These are phyloP conservation scores for Pocillopora meandrina DNA, from an alignment of 92 coral and sea anemone genomes.

Conservation along the genomic window DNA sequence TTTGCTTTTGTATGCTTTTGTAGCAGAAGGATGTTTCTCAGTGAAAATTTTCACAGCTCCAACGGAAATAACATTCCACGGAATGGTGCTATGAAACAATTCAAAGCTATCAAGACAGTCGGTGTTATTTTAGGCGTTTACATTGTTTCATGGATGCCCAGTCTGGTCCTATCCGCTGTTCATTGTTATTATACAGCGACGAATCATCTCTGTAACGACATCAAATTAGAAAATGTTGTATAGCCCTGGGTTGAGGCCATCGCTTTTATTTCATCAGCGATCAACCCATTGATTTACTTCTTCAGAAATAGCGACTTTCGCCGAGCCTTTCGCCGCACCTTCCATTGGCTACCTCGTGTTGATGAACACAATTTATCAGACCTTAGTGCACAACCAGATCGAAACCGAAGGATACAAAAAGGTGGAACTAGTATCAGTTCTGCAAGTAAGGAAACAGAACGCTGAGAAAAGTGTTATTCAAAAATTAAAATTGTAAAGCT, in stretches of 20 bases:
- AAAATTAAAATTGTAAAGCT: too few relatives aligned
- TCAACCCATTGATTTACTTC: not conserved
- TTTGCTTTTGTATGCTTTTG: too few relatives aligned
- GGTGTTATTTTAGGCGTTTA: not conserved
- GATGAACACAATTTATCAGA: too few relatives aligned
- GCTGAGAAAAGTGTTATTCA: too few relatives aligned
- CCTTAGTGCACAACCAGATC: not conserved
- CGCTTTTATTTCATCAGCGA: not conserved
- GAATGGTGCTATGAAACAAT: not conserved
- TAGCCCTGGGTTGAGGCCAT: conserved; percentile 3
- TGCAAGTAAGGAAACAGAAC: too few relatives aligned
- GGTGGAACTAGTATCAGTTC: too few relatives aligned
- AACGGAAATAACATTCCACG: not conserved
- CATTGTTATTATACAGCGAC: not conserved
- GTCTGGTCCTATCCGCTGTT: not conserved
- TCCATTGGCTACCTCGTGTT: not conserved
- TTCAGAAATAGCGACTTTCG: not conserved
- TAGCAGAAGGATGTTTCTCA: not conserved
- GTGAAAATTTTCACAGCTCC: not conserved
- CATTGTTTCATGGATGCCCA: conserved; percentile 9
- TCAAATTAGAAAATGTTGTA: not conserved
- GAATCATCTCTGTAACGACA: not conserved
- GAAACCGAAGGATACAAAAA: too few relatives aligned
- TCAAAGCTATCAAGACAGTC: not conserved
- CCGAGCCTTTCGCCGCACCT: not conserved